These are phyloP conservation scores for Neoarius graeffei DNA, from an alignment of 2,113 vertebrate species.

Conservation along the genomic window DNA sequence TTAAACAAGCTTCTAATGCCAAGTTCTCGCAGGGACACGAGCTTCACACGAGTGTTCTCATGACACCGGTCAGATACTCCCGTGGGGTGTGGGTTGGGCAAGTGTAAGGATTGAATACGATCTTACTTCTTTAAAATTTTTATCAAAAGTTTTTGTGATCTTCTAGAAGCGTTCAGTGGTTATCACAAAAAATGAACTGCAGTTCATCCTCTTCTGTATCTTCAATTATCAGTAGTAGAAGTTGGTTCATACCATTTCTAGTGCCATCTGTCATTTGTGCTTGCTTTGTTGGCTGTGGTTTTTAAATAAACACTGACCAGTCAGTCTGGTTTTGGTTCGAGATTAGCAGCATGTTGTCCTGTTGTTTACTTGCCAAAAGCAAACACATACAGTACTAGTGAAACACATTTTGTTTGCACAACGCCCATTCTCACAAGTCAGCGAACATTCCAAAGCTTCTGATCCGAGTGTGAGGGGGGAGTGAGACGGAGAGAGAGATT, in stretches of 20 bases:
- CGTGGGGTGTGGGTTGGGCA: background rate
- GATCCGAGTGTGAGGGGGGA: too few species aligned
- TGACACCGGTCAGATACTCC: background rate
- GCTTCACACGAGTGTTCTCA: constrained; percentile 8
- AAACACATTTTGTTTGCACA: background rate
- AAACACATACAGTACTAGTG: constrained; percentile 20
- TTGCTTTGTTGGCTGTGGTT: background rate
- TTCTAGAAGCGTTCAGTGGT: background rate
- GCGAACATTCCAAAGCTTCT: background rate
- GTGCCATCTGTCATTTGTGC: background rate
- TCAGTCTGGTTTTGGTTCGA: background rate
- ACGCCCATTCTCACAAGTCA: background rate
- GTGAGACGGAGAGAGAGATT: background rate
- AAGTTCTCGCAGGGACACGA: background rate
- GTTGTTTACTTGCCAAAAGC: constrained; percentile 22
- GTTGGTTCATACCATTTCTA: background rate
- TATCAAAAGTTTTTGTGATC: background rate
- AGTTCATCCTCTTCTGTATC: background rate
- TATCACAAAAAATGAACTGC: background rate
- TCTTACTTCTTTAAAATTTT: background rate
- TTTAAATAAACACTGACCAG: background rate
- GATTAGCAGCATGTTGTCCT: background rate
- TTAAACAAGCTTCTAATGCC: constrained; percentile 9
- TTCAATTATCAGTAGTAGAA: background rate
- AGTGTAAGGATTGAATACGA: background rate